Evolutionary conservation across 92 coral and sea anemone species (phyloP), one percentile per base, ranked within the genome.

Genomic region (Epizoanthus illoricatus): DNA sequence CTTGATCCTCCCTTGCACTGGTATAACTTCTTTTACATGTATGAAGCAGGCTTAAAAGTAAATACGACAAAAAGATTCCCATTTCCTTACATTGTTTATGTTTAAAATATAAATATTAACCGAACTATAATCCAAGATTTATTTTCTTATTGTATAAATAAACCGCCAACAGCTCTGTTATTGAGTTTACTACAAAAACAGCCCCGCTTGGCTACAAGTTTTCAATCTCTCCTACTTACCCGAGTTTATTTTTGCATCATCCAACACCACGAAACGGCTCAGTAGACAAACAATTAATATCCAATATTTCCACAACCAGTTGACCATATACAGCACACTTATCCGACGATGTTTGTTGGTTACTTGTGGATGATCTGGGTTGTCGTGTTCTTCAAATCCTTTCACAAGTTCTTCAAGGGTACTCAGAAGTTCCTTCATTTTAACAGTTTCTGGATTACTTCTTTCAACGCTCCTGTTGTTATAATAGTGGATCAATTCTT

Each of bases 201-300:
- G 17, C 4, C 9, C 63, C 9, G 20, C 20, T 58, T 10, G 20
- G 63, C 20, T 15, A 58, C 20, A 10, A 4, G 5, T 43, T 43
- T 43, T 43, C 49, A 7, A 43, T 43, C 8, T 43, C 8, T 43
- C 49, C 49, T 58, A 78, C 82, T 78, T 19, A 78, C 71, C 82
- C 41, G 82, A 78, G 20, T 6, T 41, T 18, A 60, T 7, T 60
- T 9, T 62, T 45, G 4, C 23, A 45, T 63, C 49, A 61, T 63
- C 58, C 71, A 78, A 12, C 1, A 78, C 45, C 24, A 47, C 23
- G 12, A 62, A 78, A 16, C 45, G 40, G 82, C 60, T 28, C 54
- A 78, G 58, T 62, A 78, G 47, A 4, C 82, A 78, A 10, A 43
- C 7, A 0, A 19, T 0, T 23, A 78, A 33, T 45, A 39, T 12